Evolutionary conservation across 2,113 vertebrate species (phyloP), one percentile per base, ranked within the genome.

Genomic region (Epinephelus cyanopodus): DNA sequence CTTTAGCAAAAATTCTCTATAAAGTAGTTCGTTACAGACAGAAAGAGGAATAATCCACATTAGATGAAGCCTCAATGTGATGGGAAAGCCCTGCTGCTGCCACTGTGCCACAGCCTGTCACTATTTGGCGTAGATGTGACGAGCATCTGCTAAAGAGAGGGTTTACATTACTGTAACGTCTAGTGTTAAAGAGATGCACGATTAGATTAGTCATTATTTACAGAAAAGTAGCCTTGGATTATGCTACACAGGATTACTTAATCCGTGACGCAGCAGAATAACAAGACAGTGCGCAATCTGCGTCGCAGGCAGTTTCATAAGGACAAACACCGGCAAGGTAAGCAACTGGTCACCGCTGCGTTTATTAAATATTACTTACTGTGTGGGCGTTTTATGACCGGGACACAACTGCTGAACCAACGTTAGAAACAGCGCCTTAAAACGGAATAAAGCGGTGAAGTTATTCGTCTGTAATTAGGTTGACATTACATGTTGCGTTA

Each of bases 231-330:
- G 18, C 21, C 23, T 33, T 56, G 83, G 87, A 90, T 90, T 88
- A 84, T 57, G 11, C 64, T 6, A 53, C 2, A 56, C 76, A 37
- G 83, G 85, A 88, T 89, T 87, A 89, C 79, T 79, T 89, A 88
- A 89, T 89, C 83, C 27, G 87, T 93, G 91, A 92, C 90, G 92
- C 91, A 91, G 91, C 89, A 86, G 11, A 86, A 86, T 82, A 83
- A 68, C 48, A 62, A 57, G 17, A 72, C 86, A 23, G 80, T 76
- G 81, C 53, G 74, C 82, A 73, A 79, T 79, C 86, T 74, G 85
- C 47, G 54, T 70, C 17, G 33, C 67, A 12, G 12, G 14, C 71
- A 61, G 62, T 86, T 72, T 79, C 39, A 18, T 4, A 57, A 77
- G 81, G 67, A 82, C 57, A 71, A n/a, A 74, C 81, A 56, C 79